Evolutionary conservation across 2,113 vertebrate species (phyloP).

Genomic region (Gymnorhina tibicen): DNA sequence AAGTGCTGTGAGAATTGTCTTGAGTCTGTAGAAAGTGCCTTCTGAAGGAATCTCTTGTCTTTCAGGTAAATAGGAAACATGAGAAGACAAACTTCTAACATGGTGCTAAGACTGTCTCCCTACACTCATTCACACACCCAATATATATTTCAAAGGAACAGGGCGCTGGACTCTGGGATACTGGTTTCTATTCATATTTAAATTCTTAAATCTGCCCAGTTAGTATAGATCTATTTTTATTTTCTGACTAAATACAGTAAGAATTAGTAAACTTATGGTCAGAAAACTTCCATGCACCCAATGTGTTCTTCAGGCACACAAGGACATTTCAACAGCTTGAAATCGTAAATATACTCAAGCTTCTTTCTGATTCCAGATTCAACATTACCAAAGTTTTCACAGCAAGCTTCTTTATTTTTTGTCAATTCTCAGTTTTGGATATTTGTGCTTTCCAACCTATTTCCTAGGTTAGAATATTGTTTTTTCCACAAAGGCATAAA

Average conservation of each 20-base stretch:
- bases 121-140: not conserved
- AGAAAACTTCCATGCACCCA: not conserved
- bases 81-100: not conserved
- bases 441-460: not conserved
- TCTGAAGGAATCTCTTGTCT: not conserved
- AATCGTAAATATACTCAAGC: not conserved
- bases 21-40: not conserved
- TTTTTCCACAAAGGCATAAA: not conserved
- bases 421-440: not conserved
- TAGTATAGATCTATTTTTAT: not conserved
- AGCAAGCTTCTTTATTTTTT: not conserved
- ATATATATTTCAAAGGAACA: not conserved
- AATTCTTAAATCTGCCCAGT: not conserved
- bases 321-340: not conserved
- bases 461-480: not conserved
- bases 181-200: not conserved
- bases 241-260: not conserved
- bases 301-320: not conserved
- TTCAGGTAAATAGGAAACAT: not conserved
- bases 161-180: not conserved
- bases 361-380: not conserved
- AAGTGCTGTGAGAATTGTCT: not conserved
- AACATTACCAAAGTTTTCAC: not conserved
- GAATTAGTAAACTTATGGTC: not conserved
- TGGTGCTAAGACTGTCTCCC: not conserved